Percentiles rank a stretch among this genome's conserved stretches.
phyloP scores from a whole-genome alignment of 1,140 invertebrate species.

The Drosophila orena region DNA sequence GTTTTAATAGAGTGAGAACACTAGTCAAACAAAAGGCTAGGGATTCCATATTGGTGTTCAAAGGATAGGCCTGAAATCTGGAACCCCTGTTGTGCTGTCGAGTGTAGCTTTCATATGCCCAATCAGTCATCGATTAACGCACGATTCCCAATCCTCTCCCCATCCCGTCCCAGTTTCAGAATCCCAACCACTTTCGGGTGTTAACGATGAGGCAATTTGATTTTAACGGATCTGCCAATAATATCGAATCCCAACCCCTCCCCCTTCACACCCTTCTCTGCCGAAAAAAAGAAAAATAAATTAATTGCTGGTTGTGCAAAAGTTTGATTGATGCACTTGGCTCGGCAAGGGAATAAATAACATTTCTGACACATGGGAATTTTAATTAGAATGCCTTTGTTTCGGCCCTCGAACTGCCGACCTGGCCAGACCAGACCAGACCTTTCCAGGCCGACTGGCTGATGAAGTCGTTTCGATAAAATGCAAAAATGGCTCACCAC shows the following conservation, averaged over 20 bases:
- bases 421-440: slow-evolving; percentile 5
- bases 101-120: slow-evolving; percentile 30
- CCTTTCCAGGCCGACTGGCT: slow-evolving; percentile 13
- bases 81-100: background rate
- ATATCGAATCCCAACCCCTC: background rate
- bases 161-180: slow-evolving; percentile 30
- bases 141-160: slow-evolving; percentile 21
- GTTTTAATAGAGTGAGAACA: slow-evolving; percentile 35
- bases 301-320: slow-evolving; percentile 61
- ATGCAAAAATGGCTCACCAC: slow-evolving; percentile 31
- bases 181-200: slow-evolving; percentile 56
- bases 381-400: slow-evolving; percentile 78
- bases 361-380: slow-evolving; percentile 57
- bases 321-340: slow-evolving; percentile 70
- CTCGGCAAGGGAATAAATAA: slow-evolving; percentile 52
- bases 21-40: slow-evolving; percentile 22
- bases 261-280: slow-evolving; percentile 8
- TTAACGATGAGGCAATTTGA: slow-evolving; percentile 57
- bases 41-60: background rate
- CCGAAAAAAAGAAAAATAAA: slow-evolving; percentile 13
- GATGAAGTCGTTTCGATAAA: slow-evolving; percentile 59
- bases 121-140: slow-evolving; percentile 62
- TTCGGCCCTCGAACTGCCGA: slow-evolving; percentile 12
- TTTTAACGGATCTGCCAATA: slow-evolving; percentile 32
- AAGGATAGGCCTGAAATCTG: background rate